phyloP scores from a whole-genome alignment of 2,797 vertebrate genomes.

The Danio albolineatus region DNA sequence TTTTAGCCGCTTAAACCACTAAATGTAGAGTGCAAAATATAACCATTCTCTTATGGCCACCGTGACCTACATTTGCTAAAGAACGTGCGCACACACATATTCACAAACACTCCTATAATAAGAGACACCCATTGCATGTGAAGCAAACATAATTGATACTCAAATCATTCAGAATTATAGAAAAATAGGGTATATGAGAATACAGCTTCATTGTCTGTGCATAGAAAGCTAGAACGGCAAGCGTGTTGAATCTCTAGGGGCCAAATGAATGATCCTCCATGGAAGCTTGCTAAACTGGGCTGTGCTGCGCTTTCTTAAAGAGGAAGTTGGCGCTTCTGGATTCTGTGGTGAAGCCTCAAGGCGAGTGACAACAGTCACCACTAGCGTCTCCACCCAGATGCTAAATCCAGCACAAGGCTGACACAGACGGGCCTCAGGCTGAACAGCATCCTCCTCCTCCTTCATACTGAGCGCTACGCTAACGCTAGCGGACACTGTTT shows the following conservation, averaged over 20 bases:
- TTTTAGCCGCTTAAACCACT: slow-evolving; percentile 14
- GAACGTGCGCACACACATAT: not conserved
- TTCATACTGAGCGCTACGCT: slow-evolving; percentile 11
- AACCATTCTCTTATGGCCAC: slow-evolving; percentile 14
- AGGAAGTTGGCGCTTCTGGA: slow-evolving; percentile 41
- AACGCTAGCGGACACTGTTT: slow-evolving; percentile 49
- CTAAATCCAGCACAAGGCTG: slow-evolving; percentile 51
- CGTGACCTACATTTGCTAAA: slow-evolving; percentile 39
- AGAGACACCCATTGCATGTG: not conserved
- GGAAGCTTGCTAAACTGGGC: slow-evolving; percentile 18
- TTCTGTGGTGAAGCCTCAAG: slow-evolving; percentile 43
- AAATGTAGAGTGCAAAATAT: slow-evolving; percentile 14
- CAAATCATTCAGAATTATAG: not conserved
- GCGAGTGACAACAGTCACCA: slow-evolving; percentile 30
- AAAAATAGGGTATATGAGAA: not conserved
- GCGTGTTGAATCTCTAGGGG: not conserved
- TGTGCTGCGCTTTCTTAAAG: slow-evolving; percentile 12
- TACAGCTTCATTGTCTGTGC: not conserved
- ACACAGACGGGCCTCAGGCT: slow-evolving; percentile 36
- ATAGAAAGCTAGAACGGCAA: slow-evolving; percentile 16
- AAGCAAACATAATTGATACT: not conserved
- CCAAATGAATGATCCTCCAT: slow-evolving; percentile 9
- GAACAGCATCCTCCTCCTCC: slow-evolving; percentile 12
- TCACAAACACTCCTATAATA: not conserved
- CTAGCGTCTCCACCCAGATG: slow-evolving; percentile 45